Evolutionary conservation across 2,113 vertebrate species (phyloP), one percentile per base, ranked within the genome.

Genomic region (Climacteris rufus): DNA sequence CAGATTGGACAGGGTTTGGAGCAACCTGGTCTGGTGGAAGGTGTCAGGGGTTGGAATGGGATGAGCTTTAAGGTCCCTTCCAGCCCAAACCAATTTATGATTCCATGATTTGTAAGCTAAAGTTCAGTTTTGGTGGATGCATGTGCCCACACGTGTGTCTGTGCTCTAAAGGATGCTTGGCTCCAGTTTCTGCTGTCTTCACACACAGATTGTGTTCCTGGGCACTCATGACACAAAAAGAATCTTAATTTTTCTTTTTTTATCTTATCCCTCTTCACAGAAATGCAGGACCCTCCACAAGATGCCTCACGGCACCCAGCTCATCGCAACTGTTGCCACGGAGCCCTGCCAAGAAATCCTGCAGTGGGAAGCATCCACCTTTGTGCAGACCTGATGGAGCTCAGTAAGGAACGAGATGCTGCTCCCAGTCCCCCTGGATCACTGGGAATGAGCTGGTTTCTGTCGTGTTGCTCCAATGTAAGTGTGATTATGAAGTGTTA

Each of bases 401-500:
- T 69, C 76, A 45, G 35, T 66, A 70, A 40, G 66, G 42, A 71
- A 49, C 0, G 39, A 57, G 70, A 39, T 18, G 52, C 60, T 87
- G 64, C n/a, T 87, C 40, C 59, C 22, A 21, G 2, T 50, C 49
- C 76, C 83, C 3, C 0, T 22, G 2, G 28, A 47, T 85, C 53
- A 13, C 82, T 16, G 39, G 79, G 79, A 92, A 82, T 0, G 44
- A 88, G 93, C 91, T 86, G 91, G 33, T 90, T 92, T 24, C 57
- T 90, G 75, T 15, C 0, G 1, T 40, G 53, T 68, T 47, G 5
- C 89, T 85, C 27, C 45, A 71, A 70, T n/a, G 30, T 5, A 37
- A 57, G 84, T 47, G 89, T 76, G 94, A 87, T 95, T 90, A 94
- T 85, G 93, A 92, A 93, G 96, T 96, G 93, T 93, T 86, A 76